A percentile compares a stretch with the other conserved stretches of the same genome.
phyloP scores from a whole-genome alignment of 2,113 vertebrate species.

The Toxotes jaculatrix region DNA sequence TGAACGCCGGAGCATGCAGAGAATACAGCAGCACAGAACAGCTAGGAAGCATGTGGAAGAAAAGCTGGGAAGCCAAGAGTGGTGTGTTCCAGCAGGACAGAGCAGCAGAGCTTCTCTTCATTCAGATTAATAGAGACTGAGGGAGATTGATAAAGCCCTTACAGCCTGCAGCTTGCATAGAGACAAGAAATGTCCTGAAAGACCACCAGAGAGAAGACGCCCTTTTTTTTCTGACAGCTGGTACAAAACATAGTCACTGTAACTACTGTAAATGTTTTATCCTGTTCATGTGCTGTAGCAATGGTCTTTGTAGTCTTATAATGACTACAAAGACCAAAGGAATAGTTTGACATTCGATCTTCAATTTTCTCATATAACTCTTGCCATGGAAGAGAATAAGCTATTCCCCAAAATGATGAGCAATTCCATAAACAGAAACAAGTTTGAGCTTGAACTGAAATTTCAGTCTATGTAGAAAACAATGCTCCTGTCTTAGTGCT shows the following conservation, averaged over 20 bases:
- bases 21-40: slow-evolving; percentile 43
- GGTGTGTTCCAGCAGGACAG: slow-evolving; percentile 40
- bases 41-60: slow-evolving; percentile 17
- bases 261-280: slow-evolving; percentile 6
- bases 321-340: too few relatives aligned
- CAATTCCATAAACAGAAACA: not conserved
- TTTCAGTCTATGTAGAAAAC: not conserved
- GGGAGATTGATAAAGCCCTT: slow-evolving; percentile 24
- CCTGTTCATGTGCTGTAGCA: not conserved
- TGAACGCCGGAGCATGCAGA: slow-evolving; percentile 32
- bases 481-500: not conserved
- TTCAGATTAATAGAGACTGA: slow-evolving; percentile 36
- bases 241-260: not conserved
- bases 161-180: slow-evolving; percentile 10
- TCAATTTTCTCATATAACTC: not conserved
- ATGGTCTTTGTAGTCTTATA: slow-evolving; percentile 1
- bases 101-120: slow-evolving; percentile 57
- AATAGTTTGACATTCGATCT: not conserved
- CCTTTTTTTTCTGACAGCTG: not conserved
- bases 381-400: not conserved
- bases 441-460: slow-evolving; percentile 4
- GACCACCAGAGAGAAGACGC: slow-evolving; percentile 20
- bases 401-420: not conserved
- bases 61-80: slow-evolving; percentile 39
- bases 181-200: slow-evolving; percentile 18